Conservation (phyloP, 2,797 vertebrate genomes). For the Cyprinella venusta region DNA sequence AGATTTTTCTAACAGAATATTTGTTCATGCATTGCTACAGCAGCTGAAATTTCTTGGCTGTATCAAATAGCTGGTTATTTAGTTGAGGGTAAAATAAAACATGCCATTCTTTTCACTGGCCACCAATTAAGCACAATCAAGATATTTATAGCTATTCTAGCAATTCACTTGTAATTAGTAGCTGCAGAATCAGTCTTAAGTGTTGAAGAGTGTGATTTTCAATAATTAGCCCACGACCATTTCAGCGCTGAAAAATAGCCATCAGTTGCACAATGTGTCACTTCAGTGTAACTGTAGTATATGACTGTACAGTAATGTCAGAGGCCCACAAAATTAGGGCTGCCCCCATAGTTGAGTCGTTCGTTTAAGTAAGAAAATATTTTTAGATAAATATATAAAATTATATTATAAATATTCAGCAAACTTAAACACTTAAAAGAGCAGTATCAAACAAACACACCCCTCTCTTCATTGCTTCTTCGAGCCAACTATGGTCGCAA, state of each 20-base stretch:
- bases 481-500: too few relatives aligned
- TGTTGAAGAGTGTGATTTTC: constrained; percentile 48
- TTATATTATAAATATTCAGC: too few relatives aligned
- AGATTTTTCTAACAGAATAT: background rate
- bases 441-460: too few relatives aligned
- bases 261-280: background rate
- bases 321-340: background rate
- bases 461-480: too few relatives aligned
- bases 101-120: constrained; percentile 33
- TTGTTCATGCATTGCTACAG: background rate
- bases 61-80: constrained; percentile 18
- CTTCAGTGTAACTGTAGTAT: background rate
- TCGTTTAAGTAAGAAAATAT: background rate
- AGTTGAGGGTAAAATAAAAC: constrained; percentile 32
- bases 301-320: background rate
- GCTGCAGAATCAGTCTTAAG: constrained; percentile 54
- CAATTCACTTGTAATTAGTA: constrained; percentile 53
- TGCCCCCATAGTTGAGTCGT: background rate
- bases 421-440: too few relatives aligned
- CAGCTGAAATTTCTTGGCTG: background rate
- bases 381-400: too few relatives aligned
- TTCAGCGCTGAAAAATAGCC: constrained; percentile 2
- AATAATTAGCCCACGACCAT: constrained; percentile 42
- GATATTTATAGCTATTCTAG: constrained; percentile 54
- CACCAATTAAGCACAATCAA: constrained; percentile 58